Evolutionary conservation across 2,888 invertebrate species (phyloP), one percentile per base, ranked within the genome.

Genomic region (Periphyllus acericola): DNA sequence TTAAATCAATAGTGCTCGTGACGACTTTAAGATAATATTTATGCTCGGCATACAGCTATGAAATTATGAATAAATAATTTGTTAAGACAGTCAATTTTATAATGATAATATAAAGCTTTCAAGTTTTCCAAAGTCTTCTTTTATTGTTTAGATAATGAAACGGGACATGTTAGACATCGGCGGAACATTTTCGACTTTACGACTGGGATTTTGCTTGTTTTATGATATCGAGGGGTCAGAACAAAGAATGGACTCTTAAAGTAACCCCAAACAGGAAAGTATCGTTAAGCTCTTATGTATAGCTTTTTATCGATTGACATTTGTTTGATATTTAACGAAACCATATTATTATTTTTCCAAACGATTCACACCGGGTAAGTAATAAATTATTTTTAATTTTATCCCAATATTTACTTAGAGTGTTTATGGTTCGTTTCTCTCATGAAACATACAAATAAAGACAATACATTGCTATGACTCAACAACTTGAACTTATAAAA

Each of bases 231-330:
- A 72, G n/a, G 87, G 83, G 72, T 81, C 84, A 60, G 78, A 81
- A 87, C 60, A 81, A 87, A 81, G 55, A 86, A 86, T 52, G 19
- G 55, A 36, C 72, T 75, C 46, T 87, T 68, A 85, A 25, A 80
- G 81, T 46, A 36, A 87, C 87, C 87, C 81, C 87, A 81, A 87
- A 80, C 29, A 46, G 60, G 66, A 81, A 11, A 19, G 87, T 46
- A 36, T 25, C 32, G 55, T 80, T 86, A 86, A 86, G 79, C 86
- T 72, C 72, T 86, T 32, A 34, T 72, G 72, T 86, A 72, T 81
- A n/a, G 74, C 36, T 80, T 81, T 60, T 81, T 81, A 81, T 87
- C 87, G 87, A 86, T 87, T 60, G 84, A 6, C 36, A 74, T 74
- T 81, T 74, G 60, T 34, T 34, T 14, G 25, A 36, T 60, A 66